Evolutionary conservation across 92 coral and sea anemone genomes (phyloP).

Genomic region (Scolanthus callimorphus): DNA sequence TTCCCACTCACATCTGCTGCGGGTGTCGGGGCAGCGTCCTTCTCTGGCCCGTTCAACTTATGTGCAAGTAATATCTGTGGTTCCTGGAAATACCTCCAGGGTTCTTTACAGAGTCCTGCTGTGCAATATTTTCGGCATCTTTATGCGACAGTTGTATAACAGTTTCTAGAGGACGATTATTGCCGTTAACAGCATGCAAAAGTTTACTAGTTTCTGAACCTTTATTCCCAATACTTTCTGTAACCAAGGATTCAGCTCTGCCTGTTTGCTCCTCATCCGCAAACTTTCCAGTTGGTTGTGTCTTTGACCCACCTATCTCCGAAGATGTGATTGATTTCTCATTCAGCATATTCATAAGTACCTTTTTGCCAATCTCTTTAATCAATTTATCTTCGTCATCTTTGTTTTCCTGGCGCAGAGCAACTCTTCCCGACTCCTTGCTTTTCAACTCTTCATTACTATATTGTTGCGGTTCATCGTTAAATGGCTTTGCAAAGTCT

Average conservation of each 20-base stretch:
- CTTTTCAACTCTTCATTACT: not conserved
- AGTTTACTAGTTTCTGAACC: too few relatives aligned
- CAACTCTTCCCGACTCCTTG: not conserved
- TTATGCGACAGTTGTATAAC: too few relatives aligned
- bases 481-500: not conserved
- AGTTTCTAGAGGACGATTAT: too few relatives aligned
- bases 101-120: too few relatives aligned
- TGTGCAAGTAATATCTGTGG: not conserved
- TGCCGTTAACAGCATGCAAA: too few relatives aligned
- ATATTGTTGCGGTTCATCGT: not conserved
- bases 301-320: not conserved
- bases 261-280: too few relatives aligned
- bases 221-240: too few relatives aligned
- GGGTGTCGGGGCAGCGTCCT: not conserved
- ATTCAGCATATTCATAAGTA: conserved; percentile 9
- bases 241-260: too few relatives aligned
- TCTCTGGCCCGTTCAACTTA: not conserved
- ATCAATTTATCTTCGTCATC: conserved; percentile 9
- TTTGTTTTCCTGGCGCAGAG: conserved; percentile 9
- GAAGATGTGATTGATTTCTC: conserved; percentile 6
- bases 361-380: conserved; percentile 21
- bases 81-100: too few relatives aligned
- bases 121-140: too few relatives aligned
- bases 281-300: too few relatives aligned
- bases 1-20: not conserved